Percentiles rank a stretch among this genome's conserved stretches.
Conservation (phyloP, 2,113 vertebrate genomes). For the Phasianus colchicus region DNA sequence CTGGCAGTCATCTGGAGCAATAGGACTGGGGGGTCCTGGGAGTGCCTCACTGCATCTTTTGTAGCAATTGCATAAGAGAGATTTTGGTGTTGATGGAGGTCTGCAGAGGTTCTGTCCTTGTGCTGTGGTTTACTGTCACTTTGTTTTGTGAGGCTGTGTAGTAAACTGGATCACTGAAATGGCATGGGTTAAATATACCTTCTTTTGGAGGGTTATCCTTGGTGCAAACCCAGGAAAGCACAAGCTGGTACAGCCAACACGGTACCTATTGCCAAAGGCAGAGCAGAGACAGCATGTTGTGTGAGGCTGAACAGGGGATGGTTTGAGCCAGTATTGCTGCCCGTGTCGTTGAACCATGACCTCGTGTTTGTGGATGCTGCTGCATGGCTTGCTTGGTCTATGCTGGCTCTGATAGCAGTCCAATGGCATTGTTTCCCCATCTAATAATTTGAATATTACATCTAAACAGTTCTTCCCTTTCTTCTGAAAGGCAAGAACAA, state of each 20-base stretch:
- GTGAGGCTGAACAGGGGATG: not conserved
- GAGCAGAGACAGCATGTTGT: fast-evolving
- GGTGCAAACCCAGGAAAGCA: not conserved
- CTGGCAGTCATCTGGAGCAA: not conserved
- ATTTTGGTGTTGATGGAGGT: not conserved
- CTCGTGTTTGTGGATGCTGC: not conserved
- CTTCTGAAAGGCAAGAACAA: not conserved
- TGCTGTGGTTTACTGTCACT: not conserved
- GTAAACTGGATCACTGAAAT: not conserved
- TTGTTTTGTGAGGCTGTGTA: not conserved
- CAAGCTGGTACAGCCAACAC: not conserved
- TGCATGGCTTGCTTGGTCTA: not conserved
- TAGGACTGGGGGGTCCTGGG: not conserved
- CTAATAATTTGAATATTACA: not conserved
- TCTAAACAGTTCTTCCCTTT: not conserved
- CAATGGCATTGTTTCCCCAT: fast-evolving
- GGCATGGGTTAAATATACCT: constrained; percentile 1
- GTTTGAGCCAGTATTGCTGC: not conserved
- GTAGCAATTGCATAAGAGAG: not conserved
- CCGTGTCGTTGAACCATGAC: not conserved
- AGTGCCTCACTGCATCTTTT: not conserved
- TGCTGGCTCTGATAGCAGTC: not conserved
- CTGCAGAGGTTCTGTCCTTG: not conserved
- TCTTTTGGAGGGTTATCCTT: fast-evolving
- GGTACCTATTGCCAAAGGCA: not conserved